These are phyloP conservation scores for Teleiodes luculella DNA, from an alignment of 2,888 invertebrate genomes.

Conservation along the genomic window DNA sequence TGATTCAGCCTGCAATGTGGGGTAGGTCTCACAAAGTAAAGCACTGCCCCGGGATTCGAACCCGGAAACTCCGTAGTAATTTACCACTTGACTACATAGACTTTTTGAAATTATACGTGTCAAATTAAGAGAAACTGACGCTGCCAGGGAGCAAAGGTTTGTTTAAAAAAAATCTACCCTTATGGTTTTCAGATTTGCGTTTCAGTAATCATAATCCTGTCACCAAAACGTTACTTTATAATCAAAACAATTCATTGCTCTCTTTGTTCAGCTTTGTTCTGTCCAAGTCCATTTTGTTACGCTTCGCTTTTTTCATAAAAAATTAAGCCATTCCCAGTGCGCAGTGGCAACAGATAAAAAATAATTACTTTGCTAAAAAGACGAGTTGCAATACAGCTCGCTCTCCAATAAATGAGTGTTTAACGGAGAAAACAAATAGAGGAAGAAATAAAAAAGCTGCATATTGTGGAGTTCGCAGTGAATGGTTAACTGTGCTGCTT, in stretches of 20 bases:
- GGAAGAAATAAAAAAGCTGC: conserved; percentile 47
- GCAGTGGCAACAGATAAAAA: conserved; percentile 33
- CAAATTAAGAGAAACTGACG: no score
- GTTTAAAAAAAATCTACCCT: no score
- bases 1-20: no score
- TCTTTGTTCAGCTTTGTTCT: conserved; percentile 26
- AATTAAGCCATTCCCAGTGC: conserved; percentile 18
- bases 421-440: conserved; percentile 47
- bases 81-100: no score
- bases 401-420: conserved; percentile 48
- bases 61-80: no score
- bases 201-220: not conserved
- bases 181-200: no score
- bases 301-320: conserved; percentile 21
- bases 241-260: not conserved
- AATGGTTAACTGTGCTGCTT: conserved; percentile 49
- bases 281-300: conserved; percentile 24
- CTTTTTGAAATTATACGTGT: no score
- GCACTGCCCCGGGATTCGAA: no score
- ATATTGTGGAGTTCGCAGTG: conserved; percentile 50
- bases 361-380: conserved; percentile 39
- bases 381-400: conserved; percentile 30
- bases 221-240: not conserved
- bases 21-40: no score
- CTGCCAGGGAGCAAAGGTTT: no score